Evolutionary conservation across 2,113 vertebrate species (phyloP).

Genomic region (Coreoperca whiteheadi): DNA sequence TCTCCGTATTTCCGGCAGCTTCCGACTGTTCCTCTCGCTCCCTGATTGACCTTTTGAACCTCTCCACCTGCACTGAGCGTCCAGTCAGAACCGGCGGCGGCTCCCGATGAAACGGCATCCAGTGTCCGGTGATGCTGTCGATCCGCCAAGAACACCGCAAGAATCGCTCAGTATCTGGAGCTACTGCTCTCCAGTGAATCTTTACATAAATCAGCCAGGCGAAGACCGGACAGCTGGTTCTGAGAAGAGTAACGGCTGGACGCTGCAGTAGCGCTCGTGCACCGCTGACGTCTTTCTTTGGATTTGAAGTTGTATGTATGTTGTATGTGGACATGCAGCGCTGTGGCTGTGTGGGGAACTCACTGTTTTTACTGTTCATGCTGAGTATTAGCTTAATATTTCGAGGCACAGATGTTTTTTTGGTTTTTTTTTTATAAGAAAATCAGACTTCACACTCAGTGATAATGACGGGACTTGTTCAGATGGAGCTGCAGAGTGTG

Average conservation of each 20-base stretch:
- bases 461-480: slow-evolving; percentile 28
- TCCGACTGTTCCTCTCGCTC: background rate
- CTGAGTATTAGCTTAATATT: background rate
- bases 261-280: background rate
- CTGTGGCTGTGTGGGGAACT: background rate
- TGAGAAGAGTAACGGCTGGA: no score
- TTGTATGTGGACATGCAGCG: no score
- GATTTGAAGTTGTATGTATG: background rate
- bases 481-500: slow-evolving; percentile 14
- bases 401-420: background rate
- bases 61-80: background rate
- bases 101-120: no score
- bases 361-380: background rate
- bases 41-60: slow-evolving; percentile 19
- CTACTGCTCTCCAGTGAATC: no score
- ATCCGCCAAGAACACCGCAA: no score
- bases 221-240: no score
- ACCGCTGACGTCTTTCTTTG: no score
- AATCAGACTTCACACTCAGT: slow-evolving; percentile 5
- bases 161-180: no score
- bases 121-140: no score
- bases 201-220: no score
- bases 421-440: background rate
- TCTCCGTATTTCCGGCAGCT: background rate
- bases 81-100: no score